Base-by-base conservation (phyloP, 2,797 vertebrate species). In the Sphenodon punctatus region DNA sequence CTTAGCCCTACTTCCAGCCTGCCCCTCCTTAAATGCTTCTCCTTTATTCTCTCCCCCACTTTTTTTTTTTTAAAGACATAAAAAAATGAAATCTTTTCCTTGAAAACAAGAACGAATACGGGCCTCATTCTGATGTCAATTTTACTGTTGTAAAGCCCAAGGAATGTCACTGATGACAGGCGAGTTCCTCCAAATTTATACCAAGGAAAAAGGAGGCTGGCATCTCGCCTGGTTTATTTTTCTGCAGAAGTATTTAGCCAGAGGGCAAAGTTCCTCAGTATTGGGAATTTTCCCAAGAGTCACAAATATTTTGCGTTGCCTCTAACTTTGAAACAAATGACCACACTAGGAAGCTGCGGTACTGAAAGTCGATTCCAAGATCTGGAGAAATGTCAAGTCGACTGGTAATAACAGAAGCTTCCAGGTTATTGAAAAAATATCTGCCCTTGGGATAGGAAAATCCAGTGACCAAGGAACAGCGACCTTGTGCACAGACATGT, bases 1-100 rank as follows among this genome's bases (percentile, higher is more conserved):
- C 87, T 89, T 86, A 86, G 87, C 75, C 89, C 77, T 85, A 75
- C 23, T 51, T 22, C 42, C 71, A 79, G 66, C n/a, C 82, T 85
- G 75, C 46, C 39, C 67, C 39, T 80, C 66, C 53, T 61, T 84
- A 86, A 92, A 78, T 75, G 43, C 78, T 75, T 78, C 43, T 60
- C 10, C 48, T 81, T 84, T 81, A 39, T 46, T 61, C 38, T 23
- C 8, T 38, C 12, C 13, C 12, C 23, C 34, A 23, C 8, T 30
- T n/a, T 11, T 36, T 65, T 46, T 25, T 51, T 22, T 38, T 6
- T 23, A 48, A 56, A 74, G 42, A 49, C 8, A 10, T 39, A 87
- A 36, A 68, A 86, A 75, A 59, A 80, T 84, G 27, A 83, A 91
- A 90, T 86, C n/a, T 72, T n/a, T 66, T 36, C 34, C 83, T 56